phyloP scores from a whole-genome alignment of 2,113 vertebrate species.

The Chaetodon trifascialis region DNA sequence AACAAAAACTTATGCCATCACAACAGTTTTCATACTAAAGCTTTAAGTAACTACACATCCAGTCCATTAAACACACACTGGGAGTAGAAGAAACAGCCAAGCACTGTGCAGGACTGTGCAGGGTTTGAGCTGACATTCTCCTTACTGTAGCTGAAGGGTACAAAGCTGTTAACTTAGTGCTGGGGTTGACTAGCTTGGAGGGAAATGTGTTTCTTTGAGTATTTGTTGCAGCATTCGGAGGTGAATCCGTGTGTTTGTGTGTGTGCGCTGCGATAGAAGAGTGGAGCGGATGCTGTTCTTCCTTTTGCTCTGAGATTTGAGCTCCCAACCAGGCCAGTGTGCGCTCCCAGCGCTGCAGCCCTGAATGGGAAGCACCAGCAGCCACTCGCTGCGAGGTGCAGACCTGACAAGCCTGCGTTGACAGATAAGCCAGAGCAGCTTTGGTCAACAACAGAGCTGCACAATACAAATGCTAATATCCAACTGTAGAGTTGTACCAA shows the following conservation, averaged over 20 bases:
- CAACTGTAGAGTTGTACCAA: slow-evolving; percentile 50
- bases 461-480: slow-evolving; percentile 76
- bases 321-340: slow-evolving; percentile 44
- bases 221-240: slow-evolving; percentile 39
- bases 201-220: slow-evolving; percentile 53
- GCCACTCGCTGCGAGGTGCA: slow-evolving; percentile 56
- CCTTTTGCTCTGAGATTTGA: slow-evolving; percentile 57
- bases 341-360: slow-evolving; percentile 48
- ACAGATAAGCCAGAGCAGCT: slow-evolving; percentile 71
- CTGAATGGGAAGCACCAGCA: slow-evolving; percentile 68
- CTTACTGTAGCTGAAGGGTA: background rate
- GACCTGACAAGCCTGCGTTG: slow-evolving; percentile 68
- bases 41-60: background rate
- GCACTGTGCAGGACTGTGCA: background rate
- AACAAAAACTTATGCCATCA: background rate
- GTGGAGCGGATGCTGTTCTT: slow-evolving; percentile 45
- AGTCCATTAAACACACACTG: background rate
- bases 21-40: background rate
- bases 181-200: slow-evolving; percentile 28
- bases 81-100: background rate
- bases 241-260: slow-evolving; percentile 30
- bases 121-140: background rate
- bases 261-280: slow-evolving; percentile 26
- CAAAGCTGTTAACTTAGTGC: slow-evolving; percentile 25
- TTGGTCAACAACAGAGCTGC: slow-evolving; percentile 57